These are phyloP conservation scores for Manis crassicaudata DNA, from an alignment of 2,797 vertebrate species.

Conservation along the genomic window DNA sequence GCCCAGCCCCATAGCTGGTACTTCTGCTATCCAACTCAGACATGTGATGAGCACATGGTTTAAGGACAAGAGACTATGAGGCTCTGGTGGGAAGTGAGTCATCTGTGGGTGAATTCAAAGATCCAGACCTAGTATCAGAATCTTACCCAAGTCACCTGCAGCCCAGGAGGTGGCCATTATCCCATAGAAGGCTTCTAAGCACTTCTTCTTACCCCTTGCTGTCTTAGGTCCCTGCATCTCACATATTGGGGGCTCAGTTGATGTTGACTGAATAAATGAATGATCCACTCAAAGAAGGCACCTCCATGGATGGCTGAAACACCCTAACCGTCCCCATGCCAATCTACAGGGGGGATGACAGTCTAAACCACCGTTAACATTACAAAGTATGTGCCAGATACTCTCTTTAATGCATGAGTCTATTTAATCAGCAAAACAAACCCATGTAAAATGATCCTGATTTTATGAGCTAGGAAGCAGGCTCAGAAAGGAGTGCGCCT, in stretches of 20 bases:
- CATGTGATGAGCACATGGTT: neutral
- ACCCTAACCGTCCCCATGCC: neutral
- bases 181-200: neutral
- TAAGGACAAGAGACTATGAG: neutral
- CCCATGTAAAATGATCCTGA: neutral
- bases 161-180: neutral
- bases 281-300: neutral
- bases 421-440: neutral
- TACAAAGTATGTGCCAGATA: neutral
- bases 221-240: neutral
- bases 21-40: neutral
- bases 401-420: neutral
- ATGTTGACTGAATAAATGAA: neutral
- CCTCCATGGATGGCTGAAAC: neutral
- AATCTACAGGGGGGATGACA: too few species aligned
- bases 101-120: neutral
- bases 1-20: neutral
- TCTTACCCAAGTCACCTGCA: conserved; percentile 1
- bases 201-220: neutral
- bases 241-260: neutral
- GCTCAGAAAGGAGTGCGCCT: neutral
- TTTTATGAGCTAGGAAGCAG: neutral
- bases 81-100: neutral
- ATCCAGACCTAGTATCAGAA: neutral
- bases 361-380: too few species aligned